phyloP scores from a whole-genome alignment of 1,140 invertebrate species.

The Periplaneta americana region DNA sequence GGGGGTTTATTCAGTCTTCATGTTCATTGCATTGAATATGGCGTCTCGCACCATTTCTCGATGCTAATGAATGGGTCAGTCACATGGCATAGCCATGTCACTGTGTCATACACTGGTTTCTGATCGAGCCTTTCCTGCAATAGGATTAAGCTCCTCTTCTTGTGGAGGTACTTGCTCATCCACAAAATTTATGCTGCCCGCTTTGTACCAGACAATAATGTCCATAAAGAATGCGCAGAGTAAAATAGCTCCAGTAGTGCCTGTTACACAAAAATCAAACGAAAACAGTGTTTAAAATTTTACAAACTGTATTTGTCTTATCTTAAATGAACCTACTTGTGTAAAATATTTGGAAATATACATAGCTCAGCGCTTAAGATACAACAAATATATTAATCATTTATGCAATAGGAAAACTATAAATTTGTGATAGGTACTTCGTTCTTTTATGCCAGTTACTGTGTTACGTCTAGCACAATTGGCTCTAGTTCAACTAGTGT shows the following conservation, averaged over 20 bases:
- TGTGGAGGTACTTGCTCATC: constrained; percentile 45
- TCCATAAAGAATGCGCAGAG: constrained; percentile 77
- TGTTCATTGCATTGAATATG: not conserved
- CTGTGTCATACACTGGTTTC: constrained; percentile 16
- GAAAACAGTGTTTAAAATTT: no score
- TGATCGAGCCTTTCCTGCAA: constrained; percentile 4
- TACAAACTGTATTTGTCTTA: no score
- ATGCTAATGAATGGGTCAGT: not conserved
- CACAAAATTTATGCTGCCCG: constrained; percentile 65
- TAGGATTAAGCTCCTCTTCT: constrained; percentile 23
- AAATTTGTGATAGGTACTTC: no score
- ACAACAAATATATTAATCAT: no score
- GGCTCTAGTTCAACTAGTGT: no score
- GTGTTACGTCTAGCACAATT: no score
- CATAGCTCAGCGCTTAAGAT: no score
- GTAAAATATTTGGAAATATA: no score
- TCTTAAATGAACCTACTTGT: no score
- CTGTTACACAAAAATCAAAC: no score
- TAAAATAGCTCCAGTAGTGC: constrained; percentile 75
- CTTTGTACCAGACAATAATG: constrained; percentile 75
- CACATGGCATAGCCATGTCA: not conserved
- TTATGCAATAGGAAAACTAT: no score
- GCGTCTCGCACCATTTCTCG: not conserved
- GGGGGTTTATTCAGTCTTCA: not conserved
- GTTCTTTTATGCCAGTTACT: no score